phyloP scores from a whole-genome alignment of 2,888 invertebrate genomes.

The Drosophila meridionalis region DNA sequence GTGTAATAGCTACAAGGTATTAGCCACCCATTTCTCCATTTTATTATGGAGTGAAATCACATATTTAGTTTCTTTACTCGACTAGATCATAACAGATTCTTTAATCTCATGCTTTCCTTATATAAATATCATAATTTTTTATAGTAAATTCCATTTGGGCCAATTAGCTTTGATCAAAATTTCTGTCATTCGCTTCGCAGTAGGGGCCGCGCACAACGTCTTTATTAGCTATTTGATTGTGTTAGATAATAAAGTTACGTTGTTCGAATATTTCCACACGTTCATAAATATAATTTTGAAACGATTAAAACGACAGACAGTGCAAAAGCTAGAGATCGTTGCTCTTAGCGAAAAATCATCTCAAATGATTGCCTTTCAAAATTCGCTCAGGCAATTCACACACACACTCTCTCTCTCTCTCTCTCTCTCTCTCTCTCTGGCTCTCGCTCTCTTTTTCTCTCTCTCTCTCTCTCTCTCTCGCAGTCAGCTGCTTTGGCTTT shows the following conservation, averaged over 20 bases:
- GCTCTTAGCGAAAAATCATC: conserved; percentile 23
- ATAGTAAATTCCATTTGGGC: background rate
- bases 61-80: background rate
- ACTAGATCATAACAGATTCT: background rate
- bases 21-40: too few relatives aligned
- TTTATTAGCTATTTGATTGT: background rate
- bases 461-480: background rate
- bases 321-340: conserved; percentile 32
- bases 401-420: background rate
- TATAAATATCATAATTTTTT: background rate
- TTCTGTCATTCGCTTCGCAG: background rate
- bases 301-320: conserved; percentile 28
- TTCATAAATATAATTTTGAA: conserved; percentile 28
- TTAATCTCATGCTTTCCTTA: background rate
- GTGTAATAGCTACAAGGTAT: too few relatives aligned
- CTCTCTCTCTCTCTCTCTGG: background rate
- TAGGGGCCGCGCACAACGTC: background rate
- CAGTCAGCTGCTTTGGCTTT: conserved; percentile 51
- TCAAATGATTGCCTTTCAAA: conserved; percentile 26
- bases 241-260: conserved; percentile 9
- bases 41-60: too few relatives aligned
- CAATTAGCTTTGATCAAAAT: conserved; percentile 4
- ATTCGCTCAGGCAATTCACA: background rate
- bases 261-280: conserved; percentile 11
- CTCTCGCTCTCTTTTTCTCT: background rate